These are phyloP conservation scores for Neodon shergylaensis DNA, from an alignment of 2,113 vertebrate genomes.

Conservation along the genomic window DNA sequence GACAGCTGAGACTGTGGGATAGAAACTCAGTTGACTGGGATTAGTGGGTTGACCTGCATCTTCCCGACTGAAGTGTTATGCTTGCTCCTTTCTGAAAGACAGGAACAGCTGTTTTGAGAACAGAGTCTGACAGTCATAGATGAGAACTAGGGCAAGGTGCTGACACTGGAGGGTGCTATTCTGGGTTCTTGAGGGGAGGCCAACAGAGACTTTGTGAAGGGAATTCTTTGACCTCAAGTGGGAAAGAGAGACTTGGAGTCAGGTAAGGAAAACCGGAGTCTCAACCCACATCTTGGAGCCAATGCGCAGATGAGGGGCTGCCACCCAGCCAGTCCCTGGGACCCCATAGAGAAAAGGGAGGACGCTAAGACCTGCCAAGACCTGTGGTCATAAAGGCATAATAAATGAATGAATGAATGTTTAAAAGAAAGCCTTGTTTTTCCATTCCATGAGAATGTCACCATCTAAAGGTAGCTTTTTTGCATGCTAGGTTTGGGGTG, in stretches of 20 bases:
- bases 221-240: conserved; percentile 47
- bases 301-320: background rate
- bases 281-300: background rate
- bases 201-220: background rate
- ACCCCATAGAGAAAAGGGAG: background rate
- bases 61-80: background rate
- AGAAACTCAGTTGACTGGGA: background rate
- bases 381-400: background rate
- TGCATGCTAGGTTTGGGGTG: background rate
- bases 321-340: background rate
- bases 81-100: conserved; percentile 29
- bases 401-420: background rate
- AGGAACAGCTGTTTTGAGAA: background rate
- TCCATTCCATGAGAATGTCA: background rate
- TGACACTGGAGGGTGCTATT: background rate
- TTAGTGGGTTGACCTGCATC: background rate
- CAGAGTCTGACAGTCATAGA: background rate
- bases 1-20: background rate
- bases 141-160: background rate
- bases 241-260: conserved; percentile 27
- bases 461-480: conserved; percentile 7
- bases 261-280: background rate
- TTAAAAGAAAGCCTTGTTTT: background rate
- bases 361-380: background rate
- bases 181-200: background rate